Percentiles rank a stretch among this genome's conserved stretches.
Conservation (phyloP, 2,113 vertebrate genomes). For the Psittacula cyanocephala region DNA sequence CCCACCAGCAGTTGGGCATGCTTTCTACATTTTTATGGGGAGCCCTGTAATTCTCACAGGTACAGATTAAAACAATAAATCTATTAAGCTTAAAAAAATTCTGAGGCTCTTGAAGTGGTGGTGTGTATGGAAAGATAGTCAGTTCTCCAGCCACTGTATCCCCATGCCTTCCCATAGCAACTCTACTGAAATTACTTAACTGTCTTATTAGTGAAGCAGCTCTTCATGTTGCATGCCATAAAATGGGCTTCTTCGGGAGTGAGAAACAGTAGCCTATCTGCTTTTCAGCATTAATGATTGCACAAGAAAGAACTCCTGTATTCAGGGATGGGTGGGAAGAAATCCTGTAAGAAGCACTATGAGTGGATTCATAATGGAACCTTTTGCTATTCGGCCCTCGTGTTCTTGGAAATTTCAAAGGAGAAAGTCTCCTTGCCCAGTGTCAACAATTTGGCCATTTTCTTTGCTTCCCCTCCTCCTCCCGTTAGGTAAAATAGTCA, state of each 20-base stretch:
- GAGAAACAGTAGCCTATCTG: slow-evolving; percentile 16
- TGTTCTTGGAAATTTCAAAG: slow-evolving; percentile 68
- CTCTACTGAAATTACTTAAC: background rate
- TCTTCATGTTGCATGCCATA: background rate
- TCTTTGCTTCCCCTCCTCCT: background rate
- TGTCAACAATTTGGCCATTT: slow-evolving; percentile 57
- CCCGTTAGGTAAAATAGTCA: slow-evolving; percentile 12
- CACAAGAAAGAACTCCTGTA: slow-evolving; percentile 15
- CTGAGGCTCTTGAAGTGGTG: background rate
- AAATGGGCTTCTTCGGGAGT: slow-evolving; percentile 31
- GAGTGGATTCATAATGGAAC: slow-evolving; percentile 47
- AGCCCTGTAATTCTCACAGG: background rate
- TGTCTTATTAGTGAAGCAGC: background rate
- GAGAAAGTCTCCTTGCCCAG: slow-evolving; percentile 51
- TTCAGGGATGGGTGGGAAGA: background rate
- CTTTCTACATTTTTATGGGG: background rate
- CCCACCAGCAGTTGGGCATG: background rate
- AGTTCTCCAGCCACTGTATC: background rate
- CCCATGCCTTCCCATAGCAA: background rate
- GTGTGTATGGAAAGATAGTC: background rate
- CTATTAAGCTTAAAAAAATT: background rate
- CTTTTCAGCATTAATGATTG: background rate
- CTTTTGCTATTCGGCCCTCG: background rate
- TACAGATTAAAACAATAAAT: background rate
- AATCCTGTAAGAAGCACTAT: background rate